Evolutionary conservation across 2,113 vertebrate genomes (phyloP), one percentile per base, ranked within the genome.

Genomic region (Maccullochella peelii): DNA sequence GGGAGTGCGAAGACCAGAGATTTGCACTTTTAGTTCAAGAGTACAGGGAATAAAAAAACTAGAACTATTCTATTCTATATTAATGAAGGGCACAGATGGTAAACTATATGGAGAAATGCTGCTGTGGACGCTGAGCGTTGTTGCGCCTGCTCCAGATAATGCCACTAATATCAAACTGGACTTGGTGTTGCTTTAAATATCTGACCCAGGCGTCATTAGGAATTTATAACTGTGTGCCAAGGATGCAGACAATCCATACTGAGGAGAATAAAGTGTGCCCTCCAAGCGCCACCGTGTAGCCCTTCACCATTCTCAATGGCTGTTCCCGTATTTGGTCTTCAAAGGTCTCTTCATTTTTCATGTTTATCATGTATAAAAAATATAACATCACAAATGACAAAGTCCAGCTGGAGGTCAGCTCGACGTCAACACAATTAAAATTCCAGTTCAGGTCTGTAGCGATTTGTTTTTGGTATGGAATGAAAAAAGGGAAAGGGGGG

Each of bases 321-420:
- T 72, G 18, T 79, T 79, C 71, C 73, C 77, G 30, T 65, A 66
- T 92, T 91, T 91, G 91, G 92, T 88, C 88, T 86, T 83, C 15
- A 57, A 61, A 80, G 71, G 66, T 75, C 58, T 0, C 5, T 68
- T 25, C 5, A 30, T 50, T 49, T 72, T 55, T 40, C 4, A 40
- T 12, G 16, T 63, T 52, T 63, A 49, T 30, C 36, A 52, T 16
- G 11, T 65, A 50, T 83, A 77, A 78, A 83, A 89, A 83, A 86
- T 65, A 86, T 14, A 72, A 80, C 68, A 75, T 65, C 72, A 30
- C 40, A 65, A 38, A 69, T 38, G 50, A 69, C 18, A 40, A 65
- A 70, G 57, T 75, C 68, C 68, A 85, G 59, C 50, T 62, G 55
- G 50, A 82, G 55, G 50, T 86, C 49, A 6, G 38, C 75, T 54